Evolutionary conservation across 2,113 vertebrate genomes (phyloP).

Genomic region (Malurus elegans): DNA sequence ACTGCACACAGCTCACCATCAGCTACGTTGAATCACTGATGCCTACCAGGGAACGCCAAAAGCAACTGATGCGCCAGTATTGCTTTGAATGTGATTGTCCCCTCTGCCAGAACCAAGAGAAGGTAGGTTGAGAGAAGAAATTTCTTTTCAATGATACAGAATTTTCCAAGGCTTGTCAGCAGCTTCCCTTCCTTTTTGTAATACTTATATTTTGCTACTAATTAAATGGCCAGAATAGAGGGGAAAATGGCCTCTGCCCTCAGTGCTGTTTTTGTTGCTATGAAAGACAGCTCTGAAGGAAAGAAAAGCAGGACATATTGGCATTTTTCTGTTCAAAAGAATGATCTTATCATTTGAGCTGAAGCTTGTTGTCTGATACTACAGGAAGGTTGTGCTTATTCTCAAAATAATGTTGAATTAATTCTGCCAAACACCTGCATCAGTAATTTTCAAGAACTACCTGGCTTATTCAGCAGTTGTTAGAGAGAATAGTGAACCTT

Average conservation of each 20-base stretch:
- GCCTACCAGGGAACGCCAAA: conserved; percentile 74
- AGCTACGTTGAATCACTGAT: conserved; percentile 84
- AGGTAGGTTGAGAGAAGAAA: conserved; percentile 64
- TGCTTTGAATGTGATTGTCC: conserved; percentile 83
- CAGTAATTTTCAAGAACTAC: background rate
- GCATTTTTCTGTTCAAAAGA: background rate
- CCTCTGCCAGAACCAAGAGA: conserved; percentile 75
- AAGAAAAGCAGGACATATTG: background rate
- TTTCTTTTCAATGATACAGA: background rate
- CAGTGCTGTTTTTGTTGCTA: background rate
- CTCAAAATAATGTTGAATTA: background rate
- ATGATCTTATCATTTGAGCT: background rate
- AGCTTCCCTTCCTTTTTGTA: background rate
- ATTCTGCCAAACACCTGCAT: background rate
- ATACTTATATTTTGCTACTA: background rate
- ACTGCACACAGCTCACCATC: conserved; percentile 78
- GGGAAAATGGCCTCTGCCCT: background rate
- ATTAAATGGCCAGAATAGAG: background rate
- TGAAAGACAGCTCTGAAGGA: background rate
- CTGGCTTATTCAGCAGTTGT: background rate
- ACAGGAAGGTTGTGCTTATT: background rate
- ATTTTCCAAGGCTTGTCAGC: background rate
- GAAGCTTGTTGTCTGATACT: background rate
- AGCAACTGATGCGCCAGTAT: conserved; percentile 79
- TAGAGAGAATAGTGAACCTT: background rate